A percentile compares a stretch with the other conserved stretches of the same genome.
Evolutionary conservation across 2,113 vertebrate species (phyloP).

Genomic region (Thamnophis sirtalis): DNA sequence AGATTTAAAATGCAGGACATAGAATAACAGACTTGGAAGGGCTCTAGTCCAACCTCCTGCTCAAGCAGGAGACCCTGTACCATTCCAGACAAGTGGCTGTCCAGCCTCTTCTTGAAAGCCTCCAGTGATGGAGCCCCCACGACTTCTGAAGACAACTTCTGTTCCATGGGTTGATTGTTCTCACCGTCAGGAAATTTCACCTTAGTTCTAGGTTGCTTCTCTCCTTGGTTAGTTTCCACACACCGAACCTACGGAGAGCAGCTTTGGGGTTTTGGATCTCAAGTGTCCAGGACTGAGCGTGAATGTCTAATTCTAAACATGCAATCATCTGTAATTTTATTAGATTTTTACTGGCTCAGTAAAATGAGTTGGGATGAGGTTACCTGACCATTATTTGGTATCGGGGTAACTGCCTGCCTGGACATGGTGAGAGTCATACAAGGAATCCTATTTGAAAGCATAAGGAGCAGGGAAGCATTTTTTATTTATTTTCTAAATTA

Average conservation of each 20-base stretch:
- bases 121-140: too few relatives aligned
- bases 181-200: too few relatives aligned
- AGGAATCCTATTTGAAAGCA: slow-evolving; percentile 64
- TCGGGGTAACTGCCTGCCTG: slow-evolving; percentile 36
- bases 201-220: too few relatives aligned
- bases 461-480: slow-evolving; percentile 68
- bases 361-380: slow-evolving; percentile 26
- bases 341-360: slow-evolving; percentile 38
- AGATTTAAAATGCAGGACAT: accelerated
- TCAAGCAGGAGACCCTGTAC: too few relatives aligned
- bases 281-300: background rate
- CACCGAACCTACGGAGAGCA: background rate
- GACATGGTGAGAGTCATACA: slow-evolving; percentile 51
- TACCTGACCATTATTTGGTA: background rate
- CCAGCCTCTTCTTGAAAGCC: too few relatives aligned
- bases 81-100: too few relatives aligned
- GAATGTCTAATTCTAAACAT: slow-evolving; percentile 42
- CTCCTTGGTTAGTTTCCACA: too few relatives aligned
- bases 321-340: slow-evolving; percentile 22
- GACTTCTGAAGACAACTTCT: too few relatives aligned
- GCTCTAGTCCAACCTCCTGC: too few relatives aligned
- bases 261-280: slow-evolving; percentile 19
- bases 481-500: slow-evolving; percentile 56
- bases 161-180: too few relatives aligned
- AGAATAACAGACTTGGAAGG: too few relatives aligned